These are phyloP conservation scores for Nemopilema nomurai DNA, from an alignment of 30 jellyfish, hydroid and myxozoan genomes.

Conservation along the genomic window DNA sequence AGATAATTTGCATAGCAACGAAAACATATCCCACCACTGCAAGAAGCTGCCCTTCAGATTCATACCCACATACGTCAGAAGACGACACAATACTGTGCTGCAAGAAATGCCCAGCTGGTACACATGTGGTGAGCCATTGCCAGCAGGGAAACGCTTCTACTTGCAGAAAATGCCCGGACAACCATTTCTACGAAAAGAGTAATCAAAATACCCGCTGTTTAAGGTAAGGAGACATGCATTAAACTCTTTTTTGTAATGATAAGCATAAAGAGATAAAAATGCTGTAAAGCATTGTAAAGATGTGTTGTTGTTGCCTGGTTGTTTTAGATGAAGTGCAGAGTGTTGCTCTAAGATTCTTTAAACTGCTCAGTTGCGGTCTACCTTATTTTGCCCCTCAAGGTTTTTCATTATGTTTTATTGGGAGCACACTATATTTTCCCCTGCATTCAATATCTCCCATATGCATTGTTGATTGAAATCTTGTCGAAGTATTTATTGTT, in stretches of 20 bases:
- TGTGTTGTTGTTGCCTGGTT: background rate
- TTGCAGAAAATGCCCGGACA: slow-evolving; percentile 11
- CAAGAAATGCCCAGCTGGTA: slow-evolving; percentile 18
- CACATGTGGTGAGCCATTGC: slow-evolving; percentile 4
- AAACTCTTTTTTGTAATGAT: too few species aligned
- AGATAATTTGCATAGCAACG: background rate
- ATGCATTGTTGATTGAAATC: too few species aligned
- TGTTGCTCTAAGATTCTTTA: too few species aligned
- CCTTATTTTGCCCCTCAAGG: too few species aligned
- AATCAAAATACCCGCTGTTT: background rate
- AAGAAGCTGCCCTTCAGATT: slow-evolving; percentile 23
- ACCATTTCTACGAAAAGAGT: background rate
- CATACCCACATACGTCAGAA: background rate
- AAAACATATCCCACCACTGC: background rate
- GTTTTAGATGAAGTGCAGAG: background rate
- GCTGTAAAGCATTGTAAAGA: too few species aligned
- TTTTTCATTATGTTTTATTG: too few species aligned
- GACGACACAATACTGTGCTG: slow-evolving; percentile 10
- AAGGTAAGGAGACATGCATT: slow-evolving; percentile 5
- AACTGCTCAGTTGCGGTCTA: too few species aligned
- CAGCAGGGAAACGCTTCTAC: background rate
- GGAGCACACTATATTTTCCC: too few species aligned
- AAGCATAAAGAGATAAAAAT: too few species aligned
- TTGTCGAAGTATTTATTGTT: too few species aligned
- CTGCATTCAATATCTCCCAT: too few species aligned